Evolutionary conservation across 2,113 vertebrate genomes (phyloP).

Genomic region (Ceyx margarethae): DNA sequence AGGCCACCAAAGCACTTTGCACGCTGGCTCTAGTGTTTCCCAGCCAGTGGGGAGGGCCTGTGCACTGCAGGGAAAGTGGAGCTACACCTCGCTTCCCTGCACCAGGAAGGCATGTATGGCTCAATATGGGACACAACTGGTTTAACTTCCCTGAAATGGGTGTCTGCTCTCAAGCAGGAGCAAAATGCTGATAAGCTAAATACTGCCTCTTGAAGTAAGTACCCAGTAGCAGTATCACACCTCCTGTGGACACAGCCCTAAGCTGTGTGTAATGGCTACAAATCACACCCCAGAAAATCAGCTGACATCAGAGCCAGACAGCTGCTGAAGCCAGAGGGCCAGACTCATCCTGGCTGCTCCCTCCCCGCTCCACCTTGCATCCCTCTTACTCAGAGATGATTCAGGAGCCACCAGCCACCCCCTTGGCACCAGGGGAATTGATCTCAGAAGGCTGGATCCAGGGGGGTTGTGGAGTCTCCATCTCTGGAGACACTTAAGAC

Average conservation of each 20-base stretch:
- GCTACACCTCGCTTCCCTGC: background rate
- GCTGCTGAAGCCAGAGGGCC: background rate
- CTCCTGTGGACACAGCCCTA: background rate
- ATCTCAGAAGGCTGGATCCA: background rate
- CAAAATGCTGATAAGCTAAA: background rate
- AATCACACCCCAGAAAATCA: background rate
- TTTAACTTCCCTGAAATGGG: background rate
- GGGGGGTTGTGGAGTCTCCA: no score
- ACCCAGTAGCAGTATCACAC: accelerated
- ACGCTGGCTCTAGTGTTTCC: background rate
- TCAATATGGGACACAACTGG: background rate
- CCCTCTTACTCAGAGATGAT: background rate
- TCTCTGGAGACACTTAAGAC: no score
- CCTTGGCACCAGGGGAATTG: background rate
- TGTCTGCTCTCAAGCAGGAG: background rate
- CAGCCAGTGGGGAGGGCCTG: accelerated
- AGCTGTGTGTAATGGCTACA: background rate
- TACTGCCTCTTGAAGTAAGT: background rate
- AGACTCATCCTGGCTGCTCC: background rate
- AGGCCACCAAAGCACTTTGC: background rate
- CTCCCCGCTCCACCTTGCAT: background rate
- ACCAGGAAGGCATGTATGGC: background rate
- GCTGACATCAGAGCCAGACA: background rate
- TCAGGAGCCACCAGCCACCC: background rate
- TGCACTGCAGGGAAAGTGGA: background rate